These are phyloP conservation scores for Epinotia demarniana DNA, from an alignment of 2,888 invertebrate species.

Conservation along the genomic window DNA sequence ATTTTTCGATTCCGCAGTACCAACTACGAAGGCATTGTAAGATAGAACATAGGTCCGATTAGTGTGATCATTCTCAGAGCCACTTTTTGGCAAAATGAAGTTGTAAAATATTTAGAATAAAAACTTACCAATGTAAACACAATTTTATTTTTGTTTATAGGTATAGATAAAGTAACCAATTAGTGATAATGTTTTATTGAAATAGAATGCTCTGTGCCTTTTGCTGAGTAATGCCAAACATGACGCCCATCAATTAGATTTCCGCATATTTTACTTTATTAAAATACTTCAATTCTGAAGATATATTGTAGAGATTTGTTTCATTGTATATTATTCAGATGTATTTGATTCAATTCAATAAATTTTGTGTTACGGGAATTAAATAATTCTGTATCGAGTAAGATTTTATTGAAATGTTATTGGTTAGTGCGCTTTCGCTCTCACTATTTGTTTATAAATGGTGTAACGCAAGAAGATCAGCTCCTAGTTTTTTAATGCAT, in stretches of 20 bases:
- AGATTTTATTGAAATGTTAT: not conserved
- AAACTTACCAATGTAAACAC: too few species aligned
- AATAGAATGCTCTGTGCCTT: slow-evolving; percentile 1
- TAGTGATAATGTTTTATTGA: slow-evolving; percentile 14
- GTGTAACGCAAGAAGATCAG: too few species aligned
- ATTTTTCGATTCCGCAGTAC: slow-evolving; percentile 31
- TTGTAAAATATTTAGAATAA: too few species aligned
- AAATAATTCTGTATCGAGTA: not conserved
- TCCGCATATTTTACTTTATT: not conserved
- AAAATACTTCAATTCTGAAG: not conserved
- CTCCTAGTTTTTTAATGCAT: too few species aligned
- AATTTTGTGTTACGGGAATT: too few species aligned
- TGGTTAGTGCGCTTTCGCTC: not conserved
- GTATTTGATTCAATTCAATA: too few species aligned
- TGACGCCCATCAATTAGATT: not conserved
- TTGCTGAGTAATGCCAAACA: not conserved
- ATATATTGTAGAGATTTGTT: not conserved
- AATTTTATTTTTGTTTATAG: not conserved
- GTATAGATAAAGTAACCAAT: not conserved
- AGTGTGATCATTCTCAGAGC: not conserved
- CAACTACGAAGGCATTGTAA: not conserved
- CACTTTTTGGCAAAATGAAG: too few species aligned
- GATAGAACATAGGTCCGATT: not conserved
- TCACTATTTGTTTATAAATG: not conserved
- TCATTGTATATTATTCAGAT: too few species aligned